Base-by-base conservation (phyloP, 2,797 vertebrate genomes). In the Eutrigla gurnardus region DNA sequence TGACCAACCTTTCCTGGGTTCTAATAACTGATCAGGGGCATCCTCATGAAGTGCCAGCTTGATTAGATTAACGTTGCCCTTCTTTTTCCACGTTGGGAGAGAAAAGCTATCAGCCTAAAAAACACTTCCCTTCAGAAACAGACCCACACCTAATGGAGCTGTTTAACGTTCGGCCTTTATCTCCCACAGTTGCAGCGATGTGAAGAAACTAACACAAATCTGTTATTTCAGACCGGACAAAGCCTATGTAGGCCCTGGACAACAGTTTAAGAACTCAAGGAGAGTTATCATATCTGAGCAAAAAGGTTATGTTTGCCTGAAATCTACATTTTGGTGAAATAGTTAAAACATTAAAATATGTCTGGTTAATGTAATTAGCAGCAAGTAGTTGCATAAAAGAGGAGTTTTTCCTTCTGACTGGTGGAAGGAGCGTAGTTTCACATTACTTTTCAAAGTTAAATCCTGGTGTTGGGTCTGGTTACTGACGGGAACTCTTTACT, bases 41-140 rank as follows among this genome's bases (percentile, higher is more conserved):
- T 91, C 71, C 86, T 86, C 87, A 91, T 89, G 86, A 91, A 90
- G 84, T 90, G 85, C 88, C 87, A 77, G 82, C n/a, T 0, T 37
- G 91, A 93, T 92, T 91, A 90, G 89, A 90, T 90, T 85, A 50
- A 84, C 77, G 89, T 86, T 87, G 75, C 63, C 53, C 62, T 84
- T 72, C 47, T 52, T 88, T 91, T 92, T 88, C 82, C 82, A 57
- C 60, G 65, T 60, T 65, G 36, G 75, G 78, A 86, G 52, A 49
- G 52, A 65, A 50, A 49, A 35, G 64, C 78, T 91, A 88, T 93
- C 90, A 54, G 85, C 54, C 72, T 58, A n/a, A 70, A 91, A 92
- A 93, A 92, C 86, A 87, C 89, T 89, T 92, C 81, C 89, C 66
- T 86, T 73, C 74, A 73, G 85, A 86, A 87, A 89, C 86, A 84